Base-by-base conservation (phyloP, 2,113 vertebrate genomes). In the Nothocercus nigrocapillus region DNA sequence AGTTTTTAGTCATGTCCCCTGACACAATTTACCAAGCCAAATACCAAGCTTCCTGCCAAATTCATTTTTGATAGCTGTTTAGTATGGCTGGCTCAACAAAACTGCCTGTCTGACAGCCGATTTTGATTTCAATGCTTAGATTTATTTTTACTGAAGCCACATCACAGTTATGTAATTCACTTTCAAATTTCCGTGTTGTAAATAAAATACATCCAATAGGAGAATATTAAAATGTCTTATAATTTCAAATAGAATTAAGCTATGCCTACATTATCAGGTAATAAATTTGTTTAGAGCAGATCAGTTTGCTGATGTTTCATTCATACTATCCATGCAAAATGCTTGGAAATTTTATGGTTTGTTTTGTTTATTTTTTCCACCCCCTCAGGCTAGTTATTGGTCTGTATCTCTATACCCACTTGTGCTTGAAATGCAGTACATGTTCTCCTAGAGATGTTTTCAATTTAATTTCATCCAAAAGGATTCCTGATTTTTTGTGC, bases 51-150 rank as follows among this genome's bases (percentile, higher is more conserved):
- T 78, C 16, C 16, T 67, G 16, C 18, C 13, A 47, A 27, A 70
- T 32, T 82, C 61, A 38, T 22, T 51, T 66, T 63, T 51, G 34
- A 16, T 36, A 69, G 14, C 18, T 47, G 11, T 32, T 76, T 5
- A 51, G 18, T 42, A 30, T n/a, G n/a, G n/a, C n/a, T 36, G 21
- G 64, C 51, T 58, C 19, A 20, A 5, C 13, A n/a, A 22, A 61
- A 36, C 16, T 22, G 6, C 5, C 7, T 67, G 3, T 49, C 11
- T 40, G 45, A 14, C 51, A 16, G 18, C 58, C 13, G 0, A 0
- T 79, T 79, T 73, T 76, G 19, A 58, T 24, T n/a, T 88, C 19
- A 7, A 9, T 59, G 78, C 21, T 75, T 73, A 25, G 18, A n/a
- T n/a, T n/a, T n/a, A 17, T 32, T 17, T 14, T 61, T 76, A 79